A percentile compares a stretch with the other conserved stretches of the same genome.
Conservation (phyloP, 2,888 invertebrate species). For the Tubulanus polymorphus region DNA sequence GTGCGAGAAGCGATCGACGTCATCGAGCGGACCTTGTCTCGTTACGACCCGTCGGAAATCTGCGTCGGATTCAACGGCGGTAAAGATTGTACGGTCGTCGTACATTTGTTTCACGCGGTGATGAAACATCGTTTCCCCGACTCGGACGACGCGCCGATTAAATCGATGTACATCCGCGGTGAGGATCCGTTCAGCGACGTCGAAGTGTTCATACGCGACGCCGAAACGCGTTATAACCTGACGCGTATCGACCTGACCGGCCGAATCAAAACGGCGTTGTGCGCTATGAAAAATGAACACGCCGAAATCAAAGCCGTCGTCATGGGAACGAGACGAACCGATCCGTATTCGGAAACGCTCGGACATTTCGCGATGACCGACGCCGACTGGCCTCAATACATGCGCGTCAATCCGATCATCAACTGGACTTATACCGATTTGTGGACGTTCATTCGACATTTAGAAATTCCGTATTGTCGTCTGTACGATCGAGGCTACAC, state of each 20-base stretch:
- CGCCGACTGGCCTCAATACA: slow-evolving; percentile 80
- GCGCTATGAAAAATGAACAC: slow-evolving; percentile 59
- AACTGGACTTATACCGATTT: slow-evolving; percentile 88
- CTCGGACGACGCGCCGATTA: slow-evolving; percentile 53
- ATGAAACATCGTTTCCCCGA: slow-evolving; percentile 35
- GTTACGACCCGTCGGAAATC: slow-evolving; percentile 64
- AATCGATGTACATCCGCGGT: slow-evolving; percentile 76
- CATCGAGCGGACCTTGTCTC: slow-evolving; percentile 46
- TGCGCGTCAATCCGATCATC: slow-evolving; percentile 85
- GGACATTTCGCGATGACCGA: slow-evolving; percentile 64
- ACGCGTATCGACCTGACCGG: slow-evolving; percentile 61
- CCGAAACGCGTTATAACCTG: slow-evolving; percentile 69
- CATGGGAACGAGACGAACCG: slow-evolving; percentile 87
- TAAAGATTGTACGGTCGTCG: slow-evolving; percentile 92
- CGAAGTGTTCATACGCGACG: slow-evolving; percentile 74
- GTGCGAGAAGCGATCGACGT: slow-evolving; percentile 44
- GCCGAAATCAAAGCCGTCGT: slow-evolving; percentile 73
- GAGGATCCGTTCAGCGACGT: slow-evolving; percentile 77
- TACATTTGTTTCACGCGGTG: slow-evolving; percentile 66
- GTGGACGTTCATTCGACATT: slow-evolving; percentile 79
- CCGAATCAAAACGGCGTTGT: slow-evolving; percentile 68
- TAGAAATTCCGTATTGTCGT: slow-evolving; percentile 82
- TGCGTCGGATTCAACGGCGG: slow-evolving; percentile 97
- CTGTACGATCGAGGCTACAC: slow-evolving; percentile 90
- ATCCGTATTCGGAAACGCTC: slow-evolving; percentile 70